Evolutionary conservation across 2,888 invertebrate genomes (phyloP).

Genomic region (Apodemia hepburni): DNA sequence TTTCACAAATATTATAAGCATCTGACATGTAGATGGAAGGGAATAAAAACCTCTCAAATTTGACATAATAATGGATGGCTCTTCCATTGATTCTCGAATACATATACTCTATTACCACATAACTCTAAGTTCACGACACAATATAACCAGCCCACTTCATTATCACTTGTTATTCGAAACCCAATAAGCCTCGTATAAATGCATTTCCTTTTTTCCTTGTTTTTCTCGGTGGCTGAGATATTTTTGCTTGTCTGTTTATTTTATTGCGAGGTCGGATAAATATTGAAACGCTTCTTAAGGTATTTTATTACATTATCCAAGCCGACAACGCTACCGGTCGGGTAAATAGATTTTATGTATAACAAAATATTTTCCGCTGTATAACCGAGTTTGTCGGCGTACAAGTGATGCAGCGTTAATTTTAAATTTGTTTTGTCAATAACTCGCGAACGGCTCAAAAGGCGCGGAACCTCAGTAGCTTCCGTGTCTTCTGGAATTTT

Average conservation of each 20-base stretch:
- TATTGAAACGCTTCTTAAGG: constrained; percentile 36
- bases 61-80: too few relatives aligned
- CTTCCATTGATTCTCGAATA: background rate
- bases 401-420: background rate
- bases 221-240: constrained; percentile 36
- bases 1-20: too few relatives aligned
- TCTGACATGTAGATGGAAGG: too few relatives aligned
- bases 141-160: constrained; percentile 51
- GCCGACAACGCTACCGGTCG: constrained; percentile 19
- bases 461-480: too few relatives aligned
- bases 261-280: constrained; percentile 46
- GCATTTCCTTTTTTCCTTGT: constrained; percentile 42
- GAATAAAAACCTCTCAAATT: too few relatives aligned
- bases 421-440: constrained; percentile 6
- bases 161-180: constrained; percentile 60
- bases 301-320: constrained; percentile 42
- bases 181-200: constrained; percentile 49
- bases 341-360: constrained; percentile 12
- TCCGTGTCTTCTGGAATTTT: too few relatives aligned
- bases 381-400: background rate
- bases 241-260: constrained; percentile 41
- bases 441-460: background rate
- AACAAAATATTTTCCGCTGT: constrained; percentile 5
- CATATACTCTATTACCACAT: constrained; percentile 25
- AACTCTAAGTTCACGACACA: constrained; percentile 28